Conservation (phyloP, 2,888 invertebrate genomes). For the Rapana venosa region DNA sequence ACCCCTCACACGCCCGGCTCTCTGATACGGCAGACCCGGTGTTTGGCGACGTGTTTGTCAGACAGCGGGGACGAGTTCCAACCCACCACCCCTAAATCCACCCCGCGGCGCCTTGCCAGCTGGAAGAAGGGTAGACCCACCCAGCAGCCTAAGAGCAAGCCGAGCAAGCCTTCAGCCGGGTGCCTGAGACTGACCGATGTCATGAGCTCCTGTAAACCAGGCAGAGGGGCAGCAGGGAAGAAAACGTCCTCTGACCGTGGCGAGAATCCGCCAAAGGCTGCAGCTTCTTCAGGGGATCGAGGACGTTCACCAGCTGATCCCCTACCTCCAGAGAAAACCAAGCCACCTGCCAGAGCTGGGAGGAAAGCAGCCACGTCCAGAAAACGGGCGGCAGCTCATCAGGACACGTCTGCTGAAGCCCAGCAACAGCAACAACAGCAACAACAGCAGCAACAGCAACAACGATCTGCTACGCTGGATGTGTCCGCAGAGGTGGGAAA, state of each 20-base stretch:
- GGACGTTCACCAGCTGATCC: background rate
- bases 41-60: background rate
- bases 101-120: background rate
- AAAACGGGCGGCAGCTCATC: no score
- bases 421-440: no score
- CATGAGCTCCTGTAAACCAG: background rate
- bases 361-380: background rate
- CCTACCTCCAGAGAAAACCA: background rate
- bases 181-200: background rate
- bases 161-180: background rate
- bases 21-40: background rate
- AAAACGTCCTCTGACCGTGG: background rate
- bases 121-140: background rate
- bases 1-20: background rate
- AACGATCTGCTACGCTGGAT: background rate
- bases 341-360: background rate
- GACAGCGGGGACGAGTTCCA: conserved; percentile 27
- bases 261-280: background rate
- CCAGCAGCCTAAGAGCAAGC: background rate
- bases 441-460: no score
- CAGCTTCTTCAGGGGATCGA: background rate
- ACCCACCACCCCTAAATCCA: conserved; percentile 17
- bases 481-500: background rate
- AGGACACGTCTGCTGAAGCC: background rate
- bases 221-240: background rate